These are phyloP conservation scores for Scotopteryx bipunctaria DNA, from an alignment of 2,888 invertebrate species.

Conservation along the genomic window DNA sequence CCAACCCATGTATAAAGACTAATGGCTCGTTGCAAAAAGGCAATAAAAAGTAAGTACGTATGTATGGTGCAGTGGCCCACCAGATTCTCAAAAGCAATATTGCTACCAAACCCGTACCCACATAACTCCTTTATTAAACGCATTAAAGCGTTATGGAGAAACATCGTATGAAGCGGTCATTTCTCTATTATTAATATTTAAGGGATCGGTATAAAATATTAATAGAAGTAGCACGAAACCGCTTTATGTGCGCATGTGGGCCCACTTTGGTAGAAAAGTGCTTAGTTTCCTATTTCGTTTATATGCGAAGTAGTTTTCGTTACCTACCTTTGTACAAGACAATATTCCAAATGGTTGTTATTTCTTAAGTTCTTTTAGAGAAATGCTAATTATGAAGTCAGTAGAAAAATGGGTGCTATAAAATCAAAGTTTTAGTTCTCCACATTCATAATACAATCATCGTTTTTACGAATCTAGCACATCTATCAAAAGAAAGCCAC, in stretches of 20 bases:
- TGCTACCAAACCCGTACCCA: constrained; percentile 37
- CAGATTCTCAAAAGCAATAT: constrained; percentile 53
- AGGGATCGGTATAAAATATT: constrained; percentile 37
- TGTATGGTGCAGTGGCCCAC: constrained; percentile 49
- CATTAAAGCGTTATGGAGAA: constrained; percentile 25
- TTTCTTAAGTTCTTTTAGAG: no score
- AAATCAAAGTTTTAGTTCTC: no score
- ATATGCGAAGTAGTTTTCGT: no score
- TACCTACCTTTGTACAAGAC: no score
- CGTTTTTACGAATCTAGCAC: no score
- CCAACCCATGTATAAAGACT: constrained; percentile 38
- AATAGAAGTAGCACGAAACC: constrained; percentile 39
- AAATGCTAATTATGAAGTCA: no score
- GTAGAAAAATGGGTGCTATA: no score
- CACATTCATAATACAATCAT: no score
- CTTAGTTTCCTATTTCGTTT: no score
- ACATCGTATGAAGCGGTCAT: constrained; percentile 32
- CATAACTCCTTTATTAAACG: constrained; percentile 39
- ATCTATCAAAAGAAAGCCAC: no score
- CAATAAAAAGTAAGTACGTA: constrained; percentile 63
- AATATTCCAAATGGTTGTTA: no score
- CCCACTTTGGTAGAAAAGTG: neutral
- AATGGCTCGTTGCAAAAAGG: constrained; percentile 54
- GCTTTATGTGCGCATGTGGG: constrained; percentile 18
- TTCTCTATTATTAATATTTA: constrained; percentile 39